phyloP scores from a whole-genome alignment of 92 coral and sea anemone genomes.

The Siderastrea siderea region DNA sequence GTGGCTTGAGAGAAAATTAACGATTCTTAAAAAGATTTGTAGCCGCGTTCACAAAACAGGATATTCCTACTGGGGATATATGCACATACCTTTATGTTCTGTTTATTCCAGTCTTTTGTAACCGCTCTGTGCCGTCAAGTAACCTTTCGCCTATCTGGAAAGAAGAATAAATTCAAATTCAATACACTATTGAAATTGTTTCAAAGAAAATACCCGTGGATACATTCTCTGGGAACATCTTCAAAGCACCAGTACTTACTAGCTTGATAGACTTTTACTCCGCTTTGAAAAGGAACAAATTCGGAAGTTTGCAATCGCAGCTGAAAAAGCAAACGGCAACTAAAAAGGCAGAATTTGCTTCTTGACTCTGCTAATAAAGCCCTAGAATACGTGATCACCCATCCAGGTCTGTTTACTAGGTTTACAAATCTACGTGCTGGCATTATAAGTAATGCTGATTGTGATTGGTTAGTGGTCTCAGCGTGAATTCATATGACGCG shows the following conservation, averaged over 20 bases:
- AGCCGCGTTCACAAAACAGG: no score
- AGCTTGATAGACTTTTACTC: neutral
- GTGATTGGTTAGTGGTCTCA: slow-evolving; percentile 29
- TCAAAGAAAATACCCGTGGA: neutral
- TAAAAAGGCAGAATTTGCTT: neutral
- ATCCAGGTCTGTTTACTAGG: slow-evolving; percentile 18
- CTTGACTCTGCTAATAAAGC: slow-evolving; percentile 8
- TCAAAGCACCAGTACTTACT: neutral
- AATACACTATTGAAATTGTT: neutral
- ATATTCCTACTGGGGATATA: no score
- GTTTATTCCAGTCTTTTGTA: no score
- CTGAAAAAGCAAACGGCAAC: neutral
- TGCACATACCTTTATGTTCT: no score
- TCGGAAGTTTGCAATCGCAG: neutral
- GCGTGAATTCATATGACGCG: slow-evolving; percentile 23
- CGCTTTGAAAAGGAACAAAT: slow-evolving; percentile 22
- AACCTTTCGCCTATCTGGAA: no score
- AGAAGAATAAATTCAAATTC: neutral
- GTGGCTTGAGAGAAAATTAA: no score
- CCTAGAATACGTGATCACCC: slow-evolving; percentile 26
- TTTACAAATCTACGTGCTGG: slow-evolving; percentile 36
- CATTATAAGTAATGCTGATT: neutral
- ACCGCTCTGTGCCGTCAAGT: no score
- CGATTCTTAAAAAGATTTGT: no score
- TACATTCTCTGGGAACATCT: neutral